phyloP scores from a whole-genome alignment of 2,113 vertebrate genomes.

The Platysteira castanea region DNA sequence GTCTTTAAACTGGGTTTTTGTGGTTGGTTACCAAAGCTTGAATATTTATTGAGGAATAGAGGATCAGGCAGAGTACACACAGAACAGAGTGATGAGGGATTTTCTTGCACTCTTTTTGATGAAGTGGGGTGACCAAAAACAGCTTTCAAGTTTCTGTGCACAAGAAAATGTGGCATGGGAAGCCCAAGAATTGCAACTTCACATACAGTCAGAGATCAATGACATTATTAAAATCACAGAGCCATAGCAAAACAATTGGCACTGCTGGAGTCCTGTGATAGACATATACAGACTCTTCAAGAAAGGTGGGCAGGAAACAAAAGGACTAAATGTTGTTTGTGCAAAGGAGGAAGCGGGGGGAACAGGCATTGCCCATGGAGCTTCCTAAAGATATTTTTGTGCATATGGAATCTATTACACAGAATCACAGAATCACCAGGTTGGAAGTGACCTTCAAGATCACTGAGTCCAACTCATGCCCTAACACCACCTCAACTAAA shows the following conservation, averaged over 20 bases:
- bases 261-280: not conserved
- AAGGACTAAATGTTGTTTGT: not conserved
- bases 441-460: too few relatives aligned
- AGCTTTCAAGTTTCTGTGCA: not conserved
- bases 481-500: too few relatives aligned
- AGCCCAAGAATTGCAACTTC: not conserved
- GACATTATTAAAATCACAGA: not conserved
- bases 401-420: not conserved
- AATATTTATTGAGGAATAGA: not conserved
- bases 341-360: not conserved
- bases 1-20: not conserved
- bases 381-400: not conserved
- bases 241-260: not conserved
- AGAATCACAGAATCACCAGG: too few relatives aligned
- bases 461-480: too few relatives aligned
- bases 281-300: not conserved
- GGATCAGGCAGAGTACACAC: rapidly evolving
- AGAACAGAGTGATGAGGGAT: not conserved
- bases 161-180: not conserved
- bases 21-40: not conserved
- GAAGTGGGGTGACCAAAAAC: not conserved
- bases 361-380: not conserved
- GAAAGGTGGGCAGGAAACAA: not conserved
- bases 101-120: not conserved
- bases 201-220: too few relatives aligned